phyloP scores from a whole-genome alignment of 2,888 invertebrate species.

The Psococerastis gibbosa region DNA sequence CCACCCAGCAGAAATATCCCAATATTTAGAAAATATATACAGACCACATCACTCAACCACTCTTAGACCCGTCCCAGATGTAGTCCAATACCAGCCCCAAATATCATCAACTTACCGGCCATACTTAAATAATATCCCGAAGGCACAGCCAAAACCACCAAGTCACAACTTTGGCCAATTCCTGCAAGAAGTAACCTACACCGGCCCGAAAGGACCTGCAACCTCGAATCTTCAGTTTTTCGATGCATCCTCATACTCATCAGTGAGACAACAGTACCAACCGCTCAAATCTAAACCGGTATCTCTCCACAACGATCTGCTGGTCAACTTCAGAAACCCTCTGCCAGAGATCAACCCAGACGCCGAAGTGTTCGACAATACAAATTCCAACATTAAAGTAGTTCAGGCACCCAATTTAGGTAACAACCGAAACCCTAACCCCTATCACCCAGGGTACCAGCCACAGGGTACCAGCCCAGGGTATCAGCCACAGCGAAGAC shows the following conservation, averaged over 20 bases:
- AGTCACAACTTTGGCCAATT: slow-evolving; percentile 3
- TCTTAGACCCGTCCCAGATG: slow-evolving; percentile 3
- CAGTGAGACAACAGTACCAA: neutral
- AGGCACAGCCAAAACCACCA: neutral
- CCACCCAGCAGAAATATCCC: neutral
- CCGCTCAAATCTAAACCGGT: slow-evolving; percentile 17
- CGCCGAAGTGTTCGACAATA: slow-evolving; percentile 33
- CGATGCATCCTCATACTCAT: neutral
- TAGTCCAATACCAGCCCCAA: slow-evolving; percentile 1
- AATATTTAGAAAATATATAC: neutral
- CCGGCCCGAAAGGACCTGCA: neutral
- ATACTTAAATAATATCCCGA: neutral
- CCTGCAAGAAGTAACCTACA: neutral
- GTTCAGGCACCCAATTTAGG: slow-evolving; percentile 1
- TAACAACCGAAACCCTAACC: neutral
- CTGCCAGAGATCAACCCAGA: slow-evolving; percentile 47
- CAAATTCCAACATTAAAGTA: slow-evolving; percentile 2
- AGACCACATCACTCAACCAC: neutral
- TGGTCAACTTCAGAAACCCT: slow-evolving; percentile 50
- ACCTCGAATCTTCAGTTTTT: slow-evolving; percentile 1
- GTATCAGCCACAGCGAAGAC: neutral
- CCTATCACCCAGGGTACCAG: neutral
- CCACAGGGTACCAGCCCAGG: neutral
- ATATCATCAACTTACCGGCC: neutral
- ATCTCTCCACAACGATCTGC: slow-evolving; percentile 43